These are phyloP conservation scores for Clarias batrachus DNA, from an alignment of 2,113 vertebrate genomes.

Conservation along the genomic window DNA sequence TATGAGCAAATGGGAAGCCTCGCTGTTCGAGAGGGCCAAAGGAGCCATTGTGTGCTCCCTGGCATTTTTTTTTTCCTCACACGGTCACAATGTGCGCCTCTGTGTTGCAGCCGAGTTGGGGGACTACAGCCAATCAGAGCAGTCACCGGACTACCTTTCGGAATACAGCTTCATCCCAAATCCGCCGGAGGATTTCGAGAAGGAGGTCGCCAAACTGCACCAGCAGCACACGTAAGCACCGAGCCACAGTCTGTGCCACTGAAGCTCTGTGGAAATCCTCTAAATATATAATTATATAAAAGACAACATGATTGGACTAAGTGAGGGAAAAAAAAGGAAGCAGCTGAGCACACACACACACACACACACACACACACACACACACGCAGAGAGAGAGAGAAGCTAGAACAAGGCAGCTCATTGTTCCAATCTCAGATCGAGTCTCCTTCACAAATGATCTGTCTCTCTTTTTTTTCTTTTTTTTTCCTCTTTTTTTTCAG, in stretches of 20 bases:
- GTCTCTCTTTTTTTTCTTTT: constrained; percentile 23
- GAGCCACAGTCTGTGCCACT: not conserved
- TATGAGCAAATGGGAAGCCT: not conserved
- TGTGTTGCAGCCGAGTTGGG: constrained; percentile 87
- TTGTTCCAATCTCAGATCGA: constrained; percentile 45
- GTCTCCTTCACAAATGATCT: constrained; percentile 39
- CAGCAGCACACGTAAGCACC: constrained; percentile 89
- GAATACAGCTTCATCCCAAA: constrained; percentile 90
- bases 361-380: constrained; percentile 30
- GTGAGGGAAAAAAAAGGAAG: constrained; percentile 23
- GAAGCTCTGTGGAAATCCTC: constrained; percentile 8
- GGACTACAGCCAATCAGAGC: constrained; percentile 89
- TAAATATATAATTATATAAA: constrained; percentile 7
- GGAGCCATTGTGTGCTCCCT: constrained; percentile 8
- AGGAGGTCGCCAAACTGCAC: constrained; percentile 96
- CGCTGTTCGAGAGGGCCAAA: not conserved
- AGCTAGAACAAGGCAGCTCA: constrained; percentile 45
- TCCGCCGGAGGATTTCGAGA: constrained; percentile 95
- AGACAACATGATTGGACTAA: constrained; percentile 23
- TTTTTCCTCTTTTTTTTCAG: constrained; percentile 69
- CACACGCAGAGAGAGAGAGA: not conserved
- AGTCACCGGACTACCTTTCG: constrained; percentile 88
- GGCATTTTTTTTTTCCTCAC: not conserved
- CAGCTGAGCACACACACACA: constrained; percentile 35
- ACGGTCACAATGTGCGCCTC: constrained; percentile 51